Evolutionary conservation across 2,797 vertebrate species (phyloP).

Genomic region (Triplophysa yarkandensis): DNA sequence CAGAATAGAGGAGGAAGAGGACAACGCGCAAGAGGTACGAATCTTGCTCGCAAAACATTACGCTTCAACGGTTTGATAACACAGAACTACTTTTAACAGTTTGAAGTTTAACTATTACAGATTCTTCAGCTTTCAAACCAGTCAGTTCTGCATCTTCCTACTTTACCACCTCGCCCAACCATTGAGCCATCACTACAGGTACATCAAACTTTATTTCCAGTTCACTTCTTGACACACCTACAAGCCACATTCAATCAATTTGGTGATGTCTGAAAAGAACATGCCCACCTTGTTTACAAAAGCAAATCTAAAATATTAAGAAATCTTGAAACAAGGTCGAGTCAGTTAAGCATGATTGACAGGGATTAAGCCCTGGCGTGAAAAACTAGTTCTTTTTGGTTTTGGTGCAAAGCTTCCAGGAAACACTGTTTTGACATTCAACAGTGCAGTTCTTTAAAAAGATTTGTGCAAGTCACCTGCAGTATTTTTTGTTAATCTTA

Average conservation of each 20-base stretch:
- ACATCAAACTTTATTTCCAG: not conserved
- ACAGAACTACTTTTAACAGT: not conserved
- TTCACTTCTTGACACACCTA: not conserved
- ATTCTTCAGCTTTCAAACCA: slow-evolving; percentile 60
- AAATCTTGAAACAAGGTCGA: not conserved
- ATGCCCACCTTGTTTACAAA: not conserved
- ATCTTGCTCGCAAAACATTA: not conserved
- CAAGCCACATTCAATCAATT: not conserved
- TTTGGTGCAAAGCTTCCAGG: not conserved
- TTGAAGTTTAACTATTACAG: slow-evolving; percentile 56
- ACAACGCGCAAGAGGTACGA: slow-evolving; percentile 70
- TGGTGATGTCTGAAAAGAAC: not conserved
- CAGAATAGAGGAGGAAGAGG: slow-evolving; percentile 69
- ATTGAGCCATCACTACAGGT: slow-evolving; percentile 66
- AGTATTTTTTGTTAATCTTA: not conserved
- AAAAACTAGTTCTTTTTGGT: slow-evolving; percentile 7
- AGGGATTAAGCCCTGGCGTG: no score
- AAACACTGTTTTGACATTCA: slow-evolving; percentile 16
- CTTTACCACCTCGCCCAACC: slow-evolving; percentile 45
- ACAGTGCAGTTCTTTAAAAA: not conserved
- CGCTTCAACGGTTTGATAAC: not conserved
- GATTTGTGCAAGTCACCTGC: not conserved
- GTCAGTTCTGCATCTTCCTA: slow-evolving; percentile 63
- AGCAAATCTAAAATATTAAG: not conserved
- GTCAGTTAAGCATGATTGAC: no score